Percentiles rank a stretch among this genome's conserved stretches.
phyloP scores from a whole-genome alignment of 64 coral and sea anemone species.

The Montipora sp. region DNA sequence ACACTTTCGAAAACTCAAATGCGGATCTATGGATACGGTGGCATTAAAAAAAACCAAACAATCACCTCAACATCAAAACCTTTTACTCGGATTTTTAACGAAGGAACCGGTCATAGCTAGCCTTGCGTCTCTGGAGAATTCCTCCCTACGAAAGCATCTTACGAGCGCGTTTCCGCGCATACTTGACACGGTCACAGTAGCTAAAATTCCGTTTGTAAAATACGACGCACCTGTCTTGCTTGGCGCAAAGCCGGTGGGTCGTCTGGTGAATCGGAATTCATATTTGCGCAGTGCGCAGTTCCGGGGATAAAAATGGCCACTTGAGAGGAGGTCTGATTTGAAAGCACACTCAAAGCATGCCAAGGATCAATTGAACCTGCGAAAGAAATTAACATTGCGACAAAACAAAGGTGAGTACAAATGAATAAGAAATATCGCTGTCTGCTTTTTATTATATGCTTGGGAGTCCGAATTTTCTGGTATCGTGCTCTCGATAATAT shows the following conservation, averaged over 20 bases:
- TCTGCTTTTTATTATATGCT: not conserved
- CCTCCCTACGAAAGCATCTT: no score
- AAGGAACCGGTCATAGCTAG: no score
- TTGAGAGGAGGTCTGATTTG: constrained; percentile 60
- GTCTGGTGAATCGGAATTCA: constrained; percentile 46
- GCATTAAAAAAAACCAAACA: no score
- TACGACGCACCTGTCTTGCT: constrained; percentile 63
- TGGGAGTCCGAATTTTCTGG: no score
- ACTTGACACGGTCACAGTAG: no score
- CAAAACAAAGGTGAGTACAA: not conserved
- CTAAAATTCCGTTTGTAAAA: not conserved
- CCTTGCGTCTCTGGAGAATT: no score
- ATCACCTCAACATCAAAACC: no score
- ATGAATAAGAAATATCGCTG: not conserved
- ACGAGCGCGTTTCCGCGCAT: no score
- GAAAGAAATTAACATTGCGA: not conserved
- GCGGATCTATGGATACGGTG: no score
- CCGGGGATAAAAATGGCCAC: constrained; percentile 77
- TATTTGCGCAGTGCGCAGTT: constrained; percentile 83
- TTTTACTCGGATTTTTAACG: no score
- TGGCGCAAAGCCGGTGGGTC: constrained; percentile 49
- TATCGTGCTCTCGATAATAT: no score
- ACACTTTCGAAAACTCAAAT: no score
- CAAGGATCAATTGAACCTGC: constrained; percentile 91
- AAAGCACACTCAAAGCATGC: constrained; percentile 81